Base-by-base conservation (phyloP, 1,140 invertebrate genomes). In the Drosophila hydei region DNA sequence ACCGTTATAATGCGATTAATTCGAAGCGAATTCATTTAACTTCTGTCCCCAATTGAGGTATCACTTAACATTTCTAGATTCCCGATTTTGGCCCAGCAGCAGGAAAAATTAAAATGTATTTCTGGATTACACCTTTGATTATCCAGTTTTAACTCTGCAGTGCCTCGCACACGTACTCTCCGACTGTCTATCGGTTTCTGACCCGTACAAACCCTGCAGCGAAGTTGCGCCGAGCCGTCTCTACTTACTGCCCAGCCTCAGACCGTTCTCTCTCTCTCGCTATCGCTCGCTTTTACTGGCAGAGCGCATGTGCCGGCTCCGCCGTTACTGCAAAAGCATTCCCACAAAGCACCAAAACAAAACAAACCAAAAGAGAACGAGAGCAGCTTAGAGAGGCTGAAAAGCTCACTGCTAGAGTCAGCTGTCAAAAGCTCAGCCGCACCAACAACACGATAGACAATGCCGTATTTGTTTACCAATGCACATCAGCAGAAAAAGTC, bases 161-260 rank as follows among this genome's bases (percentile, higher is more conserved):
- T 69, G 74, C 71, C 59, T 30, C 52, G 71, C 65, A 65, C 72
- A 64, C 59, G 52, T 78, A 78, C 83, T 80, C 74, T 75, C 77
- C 67, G 81, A 77, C 77, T 69, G 77, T 51, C 80, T 48, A 77
- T 87, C 83, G 71, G 81, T 60, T 78, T 87, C 83, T 87, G 81
- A 72, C 60, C 68, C 63, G 60, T 59, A 62, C 58, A 56, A 80
- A 81, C 81, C 77, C 74, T 85, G 83, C 81, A 73, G 70, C 83
- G 81, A 87, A 87, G 81, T 87, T 88, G 65, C 62, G 63, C 36
- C 27, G 74, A 74, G 61, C 55, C 71, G 65, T 38, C 40, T 67
- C 62, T 30, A 62, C 27, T 73, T 56, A 73, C 71, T 73, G 58
- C 51, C 51, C 65, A 62, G 52, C 65, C 56, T 62, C 27, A 61